Conservation (phyloP, 35 echinoderm and acorn worm genomes). For the Apostichopus parvimensis region DNA sequence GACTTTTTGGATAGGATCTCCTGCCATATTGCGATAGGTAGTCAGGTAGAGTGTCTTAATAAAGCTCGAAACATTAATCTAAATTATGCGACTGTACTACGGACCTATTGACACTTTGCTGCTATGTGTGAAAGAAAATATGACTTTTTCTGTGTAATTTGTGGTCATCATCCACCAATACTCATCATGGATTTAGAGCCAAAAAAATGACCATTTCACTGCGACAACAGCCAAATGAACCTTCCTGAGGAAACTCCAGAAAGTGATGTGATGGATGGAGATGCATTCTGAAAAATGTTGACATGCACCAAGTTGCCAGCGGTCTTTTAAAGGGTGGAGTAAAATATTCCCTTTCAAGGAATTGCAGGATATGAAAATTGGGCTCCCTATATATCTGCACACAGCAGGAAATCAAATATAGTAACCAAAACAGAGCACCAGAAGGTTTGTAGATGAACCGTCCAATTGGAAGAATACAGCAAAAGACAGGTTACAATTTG, state of each 20-base stretch:
- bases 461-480: neutral
- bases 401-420: too few relatives aligned
- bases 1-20: conserved; percentile 7
- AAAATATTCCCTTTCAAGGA: neutral
- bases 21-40: conserved; percentile 52
- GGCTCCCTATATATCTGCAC: too few relatives aligned
- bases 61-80: neutral
- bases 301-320: neutral
- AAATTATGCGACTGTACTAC: neutral
- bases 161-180: conserved; percentile 36
- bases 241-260: conserved; percentile 13
- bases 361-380: too few relatives aligned
- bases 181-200: conserved; percentile 49
- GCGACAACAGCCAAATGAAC: neutral
- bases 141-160: conserved; percentile 31
- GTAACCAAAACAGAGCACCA: too few relatives aligned
- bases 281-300: conserved; percentile 41
- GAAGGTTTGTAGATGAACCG: too few relatives aligned
- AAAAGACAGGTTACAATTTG: neutral
- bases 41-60: conserved; percentile 30
- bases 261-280: conserved; percentile 29
- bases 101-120: conserved; percentile 48
- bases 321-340: conserved; percentile 21
- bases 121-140: conserved; percentile 24
- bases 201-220: conserved; percentile 34